Conservation (phyloP, 2,888 invertebrate genomes). For the Folsomia manolachei region DNA sequence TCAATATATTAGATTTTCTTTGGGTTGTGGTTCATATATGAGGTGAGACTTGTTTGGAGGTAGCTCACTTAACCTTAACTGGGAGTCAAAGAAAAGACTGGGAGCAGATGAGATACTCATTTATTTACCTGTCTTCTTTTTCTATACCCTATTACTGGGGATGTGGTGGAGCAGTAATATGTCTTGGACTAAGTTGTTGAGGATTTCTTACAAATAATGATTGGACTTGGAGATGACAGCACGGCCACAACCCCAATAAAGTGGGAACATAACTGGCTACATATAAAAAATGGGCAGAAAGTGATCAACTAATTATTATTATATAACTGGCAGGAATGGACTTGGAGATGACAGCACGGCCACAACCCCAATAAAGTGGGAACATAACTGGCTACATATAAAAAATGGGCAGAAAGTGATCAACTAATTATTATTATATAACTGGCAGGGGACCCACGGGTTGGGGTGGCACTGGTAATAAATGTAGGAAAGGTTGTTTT, state of each 20-base stretch:
- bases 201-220: neutral
- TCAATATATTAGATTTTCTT: conserved; percentile 22
- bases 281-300: neutral
- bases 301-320: neutral
- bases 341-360: neutral
- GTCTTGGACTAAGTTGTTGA: neutral
- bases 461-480: too few species aligned
- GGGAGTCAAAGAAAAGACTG: neutral
- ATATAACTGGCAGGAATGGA: neutral
- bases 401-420: neutral
- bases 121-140: neutral
- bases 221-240: neutral
- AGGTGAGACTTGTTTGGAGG: neutral
- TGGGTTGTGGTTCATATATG: neutral
- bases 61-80: neutral
- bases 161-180: neutral
- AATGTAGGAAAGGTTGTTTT: too few species aligned
- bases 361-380: neutral
- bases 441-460: too few species aligned
- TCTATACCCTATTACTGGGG: neutral
- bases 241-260: neutral
- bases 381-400: neutral
- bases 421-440: neutral
- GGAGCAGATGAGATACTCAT: neutral
- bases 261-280: neutral